Evolutionary conservation across 2,888 invertebrate genomes (phyloP).

Genomic region (Noctua janthe): DNA sequence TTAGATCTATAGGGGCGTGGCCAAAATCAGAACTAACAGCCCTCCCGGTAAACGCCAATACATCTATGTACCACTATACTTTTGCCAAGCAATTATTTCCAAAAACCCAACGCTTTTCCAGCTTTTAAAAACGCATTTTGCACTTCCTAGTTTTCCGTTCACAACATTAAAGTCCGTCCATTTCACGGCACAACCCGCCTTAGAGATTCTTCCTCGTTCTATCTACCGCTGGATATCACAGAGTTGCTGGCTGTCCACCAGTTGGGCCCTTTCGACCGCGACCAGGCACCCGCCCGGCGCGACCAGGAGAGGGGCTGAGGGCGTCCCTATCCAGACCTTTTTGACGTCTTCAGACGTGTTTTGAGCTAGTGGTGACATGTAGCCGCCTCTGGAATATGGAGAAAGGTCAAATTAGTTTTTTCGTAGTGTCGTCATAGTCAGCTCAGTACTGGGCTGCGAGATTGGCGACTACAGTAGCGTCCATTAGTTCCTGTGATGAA

Average conservation of each 20-base stretch:
- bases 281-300: constrained; percentile 86
- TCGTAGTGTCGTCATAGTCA: not conserved
- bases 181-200: constrained; percentile 78
- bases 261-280: constrained; percentile 85
- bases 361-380: constrained; percentile 85
- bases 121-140: constrained; percentile 41
- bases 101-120: not conserved
- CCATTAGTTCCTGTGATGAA: not conserved
- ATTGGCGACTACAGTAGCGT: not conserved
- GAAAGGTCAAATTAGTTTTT: constrained; percentile 15
- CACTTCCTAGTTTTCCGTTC: constrained; percentile 26
- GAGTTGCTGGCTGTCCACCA: constrained; percentile 81
- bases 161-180: constrained; percentile 63
- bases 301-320: constrained; percentile 82
- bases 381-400: constrained; percentile 83
- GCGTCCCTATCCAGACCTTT: constrained; percentile 87
- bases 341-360: constrained; percentile 84
- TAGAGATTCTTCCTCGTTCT: constrained; percentile 71
- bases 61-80: not conserved
- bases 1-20: not conserved
- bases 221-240: constrained; percentile 88
- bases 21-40: not conserved
- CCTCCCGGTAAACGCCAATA: not conserved
- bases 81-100: constrained; percentile 13
- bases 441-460: not conserved